Percentiles rank a stretch among this genome's conserved stretches.
phyloP scores from a whole-genome alignment of 2,113 vertebrate species.

The Peromyscus leucopus region DNA sequence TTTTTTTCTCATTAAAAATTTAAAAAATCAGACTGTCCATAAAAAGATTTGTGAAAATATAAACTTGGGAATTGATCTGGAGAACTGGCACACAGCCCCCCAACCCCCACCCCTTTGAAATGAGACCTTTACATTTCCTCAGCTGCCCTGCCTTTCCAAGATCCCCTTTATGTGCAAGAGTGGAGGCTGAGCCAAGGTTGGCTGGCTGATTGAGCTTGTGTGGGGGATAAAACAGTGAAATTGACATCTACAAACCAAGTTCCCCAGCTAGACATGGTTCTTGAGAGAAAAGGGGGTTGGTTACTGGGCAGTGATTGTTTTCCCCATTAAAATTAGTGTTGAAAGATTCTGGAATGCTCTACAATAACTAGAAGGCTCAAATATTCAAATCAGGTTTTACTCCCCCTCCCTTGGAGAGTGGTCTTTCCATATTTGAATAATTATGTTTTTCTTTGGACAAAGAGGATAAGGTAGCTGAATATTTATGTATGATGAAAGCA shows the following conservation, averaged over 20 bases:
- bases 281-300: conserved; percentile 20
- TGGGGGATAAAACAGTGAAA: conserved; percentile 63
- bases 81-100: conserved; percentile 70
- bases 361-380: conserved; percentile 23
- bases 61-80: conserved; percentile 87
- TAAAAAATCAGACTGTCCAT: conserved; percentile 88
- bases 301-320: conserved; percentile 35
- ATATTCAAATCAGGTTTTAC: conserved; percentile 65
- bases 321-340: conserved; percentile 48
- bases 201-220: conserved; percentile 73
- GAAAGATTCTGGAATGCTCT: conserved; percentile 25
- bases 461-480: conserved; percentile 47
- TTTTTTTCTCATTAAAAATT: conserved; percentile 89
- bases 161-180: conserved; percentile 57
- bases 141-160: conserved; percentile 70
- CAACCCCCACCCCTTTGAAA: conserved; percentile 69
- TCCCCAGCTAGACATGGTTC: conserved; percentile 44
- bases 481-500: conserved; percentile 41
- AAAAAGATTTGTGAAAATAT: conserved; percentile 86
- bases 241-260: conserved; percentile 42
- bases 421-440: conserved; percentile 51
- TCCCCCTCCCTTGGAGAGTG: neutral
- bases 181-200: conserved; percentile 56
- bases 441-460: conserved; percentile 64
- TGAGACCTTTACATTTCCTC: conserved; percentile 83